Base-by-base conservation (phyloP, 2,797 vertebrate genomes). In the Synanceia verrucosa region DNA sequence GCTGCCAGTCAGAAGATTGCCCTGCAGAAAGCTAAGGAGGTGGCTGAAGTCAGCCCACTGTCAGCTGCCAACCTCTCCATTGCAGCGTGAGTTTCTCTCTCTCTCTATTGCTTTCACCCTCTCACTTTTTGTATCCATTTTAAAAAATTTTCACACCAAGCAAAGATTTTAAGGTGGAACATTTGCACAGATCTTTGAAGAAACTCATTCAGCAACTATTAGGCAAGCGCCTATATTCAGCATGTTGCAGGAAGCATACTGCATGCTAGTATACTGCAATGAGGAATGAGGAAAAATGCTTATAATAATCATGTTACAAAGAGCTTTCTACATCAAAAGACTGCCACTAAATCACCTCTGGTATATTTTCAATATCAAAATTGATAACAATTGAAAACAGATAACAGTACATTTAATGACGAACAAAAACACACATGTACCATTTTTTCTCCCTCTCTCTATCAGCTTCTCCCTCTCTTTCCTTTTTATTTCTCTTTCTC, bases 21-120 rank as follows among this genome's bases (percentile, higher is more conserved):
- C 6, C 93, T 98, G 65, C 96, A 98, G 94, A 98, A 99, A 83
- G 97, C 96, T 21, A 98, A 98, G 89, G 97, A 99, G 91, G 96
- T 98, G 84, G 96, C 97, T 1, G 97, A 98, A 94, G 97, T 98
- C 88, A 99, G 97, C 89, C 97, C 97, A 0, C 87, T 98, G 85
- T 99, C 97, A 1, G 96, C 96, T 0, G 94, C 96, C 89, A 99
- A 95, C 92, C 94, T 98, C 87, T 96, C 97, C 46, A 97, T 98
- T 51, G 95, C 95, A 83, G 94, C 96, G 97, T 99, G 90, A 97
- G 97, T 96, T 68, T 70, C 53, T 69, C 18, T 70, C 53, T 69
- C 18, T 60, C 41, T 65, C 39, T 57, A 3, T 70, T 36, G 4
- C 16, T 52, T 26, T 51, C 4, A 23, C 2, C 6, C 31, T 58